A percentile compares a stretch with the other conserved stretches of the same genome.
Evolutionary conservation across 2,797 vertebrate genomes (phyloP).

Genomic region (Valencia hispanica): DNA sequence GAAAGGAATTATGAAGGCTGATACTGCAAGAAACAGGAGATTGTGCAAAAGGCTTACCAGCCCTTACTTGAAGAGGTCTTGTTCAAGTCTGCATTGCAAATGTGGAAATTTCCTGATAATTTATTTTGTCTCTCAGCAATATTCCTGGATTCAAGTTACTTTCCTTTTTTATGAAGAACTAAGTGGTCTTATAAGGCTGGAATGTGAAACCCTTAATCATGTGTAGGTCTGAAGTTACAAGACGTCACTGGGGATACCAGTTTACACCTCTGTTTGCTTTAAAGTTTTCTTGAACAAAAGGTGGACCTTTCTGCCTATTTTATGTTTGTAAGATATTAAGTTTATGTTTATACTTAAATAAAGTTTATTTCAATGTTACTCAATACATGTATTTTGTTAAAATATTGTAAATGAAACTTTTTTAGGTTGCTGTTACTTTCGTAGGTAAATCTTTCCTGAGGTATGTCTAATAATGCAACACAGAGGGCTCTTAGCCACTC

Average conservation of each 20-base stretch:
- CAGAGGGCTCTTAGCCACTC: background rate
- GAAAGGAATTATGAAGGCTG: background rate
- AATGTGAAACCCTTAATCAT: slow-evolving; percentile 23
- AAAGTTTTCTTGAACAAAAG: background rate
- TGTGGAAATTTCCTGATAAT: background rate
- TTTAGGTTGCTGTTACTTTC: background rate
- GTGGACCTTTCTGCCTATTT: background rate
- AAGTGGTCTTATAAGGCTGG: slow-evolving; percentile 6
- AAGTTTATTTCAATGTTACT: background rate
- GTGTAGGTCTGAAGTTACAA: slow-evolving; percentile 4
- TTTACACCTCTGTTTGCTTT: background rate
- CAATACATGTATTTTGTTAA: background rate
- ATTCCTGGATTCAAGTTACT: background rate
- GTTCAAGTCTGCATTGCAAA: slow-evolving; percentile 5
- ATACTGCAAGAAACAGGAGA: background rate
- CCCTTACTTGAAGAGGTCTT: slow-evolving; percentile 33
- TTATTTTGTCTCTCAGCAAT: background rate
- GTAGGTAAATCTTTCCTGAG: background rate
- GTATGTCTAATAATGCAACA: background rate
- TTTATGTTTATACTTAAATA: background rate
- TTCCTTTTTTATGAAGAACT: slow-evolving; percentile 4
- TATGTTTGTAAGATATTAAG: background rate
- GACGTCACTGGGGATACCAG: background rate
- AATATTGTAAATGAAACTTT: too few relatives aligned
- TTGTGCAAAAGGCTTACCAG: slow-evolving; percentile 46